Base-by-base conservation (phyloP, 2,113 vertebrate genomes). In the Tachysurus vachellii region DNA sequence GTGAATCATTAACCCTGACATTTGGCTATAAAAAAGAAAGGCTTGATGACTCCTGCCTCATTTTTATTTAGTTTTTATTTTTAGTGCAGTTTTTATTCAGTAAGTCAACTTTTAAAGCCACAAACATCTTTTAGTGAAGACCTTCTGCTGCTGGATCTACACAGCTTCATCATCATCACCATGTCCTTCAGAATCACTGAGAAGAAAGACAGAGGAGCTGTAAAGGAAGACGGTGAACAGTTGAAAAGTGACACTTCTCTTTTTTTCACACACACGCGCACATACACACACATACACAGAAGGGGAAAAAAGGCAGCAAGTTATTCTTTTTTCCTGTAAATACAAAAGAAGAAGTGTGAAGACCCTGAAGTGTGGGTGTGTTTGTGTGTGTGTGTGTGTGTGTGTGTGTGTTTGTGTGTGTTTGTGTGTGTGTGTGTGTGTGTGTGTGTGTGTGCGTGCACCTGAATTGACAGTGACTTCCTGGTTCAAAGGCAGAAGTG, bases 91-190 rank as follows among this genome's bases (percentile, higher is more conserved):
- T 77, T 77, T 47, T 50, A 75, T 77, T 77, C 47, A n/a, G 0
- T 56, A 16, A 36, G 1, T 36, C 2, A 79, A 79, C n/a, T 56
- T 31, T 77, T 13, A 50, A 44, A 50, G 21, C 21, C 90, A 93
- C 91, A 94, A 85, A 85, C 90, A 80, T 90, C 88, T 91, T 84
- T 75, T 28, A 42, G 8, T 82, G 44, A 59, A 82, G 77, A 61
- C 84, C 91, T 80, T 91, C 92, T 91, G 91, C 79, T 89, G 17
- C 62, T 28, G 80, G 28, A 81, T 11, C 31, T 2, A 79, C 53
- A 56, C 53, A 85, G 88, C 88, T 90, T 93, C 90, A 94, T 93
- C 90, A 90, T 91, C 79, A 90, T 87, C 90, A 90, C 85, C 89
- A 90, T 85, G 88, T 83, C 77, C 82, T 62, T 62, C 59, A 61